These are phyloP conservation scores for Chiridota heheva DNA, from an alignment of 35 echinoderm and acorn worm species.

Conservation along the genomic window DNA sequence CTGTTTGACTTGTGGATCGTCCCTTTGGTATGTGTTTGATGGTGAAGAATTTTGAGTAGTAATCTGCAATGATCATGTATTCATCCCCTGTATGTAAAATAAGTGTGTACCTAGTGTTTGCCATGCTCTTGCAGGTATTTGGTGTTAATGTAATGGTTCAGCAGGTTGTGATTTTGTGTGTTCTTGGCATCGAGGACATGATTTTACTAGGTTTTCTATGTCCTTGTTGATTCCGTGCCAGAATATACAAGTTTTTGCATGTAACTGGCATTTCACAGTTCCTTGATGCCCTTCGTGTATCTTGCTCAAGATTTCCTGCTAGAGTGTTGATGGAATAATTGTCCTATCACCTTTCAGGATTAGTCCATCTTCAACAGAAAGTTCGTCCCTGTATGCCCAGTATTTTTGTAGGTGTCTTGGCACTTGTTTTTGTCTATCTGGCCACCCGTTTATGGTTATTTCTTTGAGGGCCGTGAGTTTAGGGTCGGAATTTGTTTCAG, in stretches of 20 bases:
- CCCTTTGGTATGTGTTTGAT: slow-evolving; percentile 43
- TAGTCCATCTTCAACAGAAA: slow-evolving; percentile 44
- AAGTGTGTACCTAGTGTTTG: slow-evolving; percentile 51
- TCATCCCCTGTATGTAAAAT: slow-evolving; percentile 51
- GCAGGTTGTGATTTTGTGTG: no score
- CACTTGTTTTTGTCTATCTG: slow-evolving; percentile 1
- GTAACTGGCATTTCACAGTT: slow-evolving; percentile 41
- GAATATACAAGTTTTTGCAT: slow-evolving; percentile 52
- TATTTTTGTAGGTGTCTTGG: slow-evolving; percentile 18
- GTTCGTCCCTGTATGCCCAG: slow-evolving; percentile 7
- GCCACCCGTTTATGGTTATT: slow-evolving; percentile 14
- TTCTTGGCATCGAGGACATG: slow-evolving; percentile 31
- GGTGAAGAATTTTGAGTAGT: slow-evolving; percentile 57
- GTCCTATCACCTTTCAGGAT: slow-evolving; percentile 70
- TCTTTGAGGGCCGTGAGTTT: slow-evolving; percentile 12
- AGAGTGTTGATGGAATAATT: slow-evolving; percentile 37
- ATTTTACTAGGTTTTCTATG: slow-evolving; percentile 43
- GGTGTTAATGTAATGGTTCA: no score
- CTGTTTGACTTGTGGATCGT: slow-evolving; percentile 18
- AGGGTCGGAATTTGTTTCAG: slow-evolving; percentile 19
- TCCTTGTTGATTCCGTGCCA: slow-evolving; percentile 57
- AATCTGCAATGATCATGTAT: slow-evolving; percentile 63
- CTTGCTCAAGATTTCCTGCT: slow-evolving; percentile 26
- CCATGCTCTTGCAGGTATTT: slow-evolving; percentile 47
- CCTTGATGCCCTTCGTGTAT: slow-evolving; percentile 72